A percentile compares a stretch with the other conserved stretches of the same genome.
These are phyloP conservation scores for Chrysolina americana DNA, from an alignment of 2,888 invertebrate species.

Conservation along the genomic window DNA sequence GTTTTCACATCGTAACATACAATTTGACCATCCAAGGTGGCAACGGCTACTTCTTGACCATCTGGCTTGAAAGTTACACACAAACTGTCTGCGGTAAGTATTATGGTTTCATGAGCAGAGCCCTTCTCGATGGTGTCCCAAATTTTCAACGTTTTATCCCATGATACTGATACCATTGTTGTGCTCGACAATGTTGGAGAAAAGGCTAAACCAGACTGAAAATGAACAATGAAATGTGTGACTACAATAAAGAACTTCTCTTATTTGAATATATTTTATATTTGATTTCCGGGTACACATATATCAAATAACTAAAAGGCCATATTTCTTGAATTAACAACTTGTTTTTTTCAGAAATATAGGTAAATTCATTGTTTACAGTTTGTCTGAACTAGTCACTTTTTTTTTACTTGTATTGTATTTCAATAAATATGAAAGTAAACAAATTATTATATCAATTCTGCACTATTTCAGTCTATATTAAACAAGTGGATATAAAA, in stretches of 20 bases:
- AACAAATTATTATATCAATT: no score
- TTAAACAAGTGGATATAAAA: no score
- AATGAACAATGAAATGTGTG: neutral
- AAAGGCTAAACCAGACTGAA: conserved; percentile 79
- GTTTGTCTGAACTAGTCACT: no score
- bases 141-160: conserved; percentile 93
- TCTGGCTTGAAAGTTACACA: conserved; percentile 91
- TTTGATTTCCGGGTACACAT: neutral
- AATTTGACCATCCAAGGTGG: conserved; percentile 90
- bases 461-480: no score
- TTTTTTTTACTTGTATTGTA: no score
- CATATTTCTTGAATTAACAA: no score
- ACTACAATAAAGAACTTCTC: neutral
- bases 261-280: neutral
- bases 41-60: conserved; percentile 93
- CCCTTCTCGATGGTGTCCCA: conserved; percentile 94
- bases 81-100: conserved; percentile 84
- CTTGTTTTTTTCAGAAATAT: no score
- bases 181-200: conserved; percentile 81
- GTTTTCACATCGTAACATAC: conserved; percentile 83
- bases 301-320: no score
- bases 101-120: conserved; percentile 85
- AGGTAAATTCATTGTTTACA: no score
- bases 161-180: conserved; percentile 88
- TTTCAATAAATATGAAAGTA: no score